Evolutionary conservation across 53 echinoderm and acorn worm genomes (phyloP).

Genomic region (Hippasteria phrygiana): DNA sequence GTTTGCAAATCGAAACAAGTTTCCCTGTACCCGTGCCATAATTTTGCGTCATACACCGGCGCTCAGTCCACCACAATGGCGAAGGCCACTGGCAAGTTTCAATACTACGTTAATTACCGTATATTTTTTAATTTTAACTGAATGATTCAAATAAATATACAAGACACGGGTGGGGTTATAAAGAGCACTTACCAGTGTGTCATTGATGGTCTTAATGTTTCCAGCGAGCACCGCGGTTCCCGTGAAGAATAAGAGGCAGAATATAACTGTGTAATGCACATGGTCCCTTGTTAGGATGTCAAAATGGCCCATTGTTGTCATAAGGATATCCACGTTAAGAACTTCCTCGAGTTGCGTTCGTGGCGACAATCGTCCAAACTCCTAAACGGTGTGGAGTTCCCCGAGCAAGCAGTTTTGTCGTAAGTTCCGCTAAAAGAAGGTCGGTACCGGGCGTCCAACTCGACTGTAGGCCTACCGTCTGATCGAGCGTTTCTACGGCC

Average conservation of each 20-base stretch:
- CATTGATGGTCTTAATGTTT: background rate
- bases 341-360: no score
- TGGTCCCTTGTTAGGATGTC: constrained; percentile 11
- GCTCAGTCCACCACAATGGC: background rate
- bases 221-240: background rate
- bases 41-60: background rate
- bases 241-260: background rate
- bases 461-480: background rate
- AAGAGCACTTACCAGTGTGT: constrained; percentile 14
- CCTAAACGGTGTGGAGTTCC: no score
- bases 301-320: background rate
- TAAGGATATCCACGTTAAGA: background rate
- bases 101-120: no score
- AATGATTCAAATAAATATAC: no score
- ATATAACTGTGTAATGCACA: background rate
- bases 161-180: no score
- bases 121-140: no score
- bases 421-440: no score
- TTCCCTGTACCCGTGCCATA: background rate
- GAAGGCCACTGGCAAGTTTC: background rate
- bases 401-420: no score
- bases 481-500: background rate
- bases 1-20: constrained; percentile 4
- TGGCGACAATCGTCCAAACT: no score
- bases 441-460: background rate